phyloP scores from a whole-genome alignment of 2,888 invertebrate genomes.

The Oligia strigilis region DNA sequence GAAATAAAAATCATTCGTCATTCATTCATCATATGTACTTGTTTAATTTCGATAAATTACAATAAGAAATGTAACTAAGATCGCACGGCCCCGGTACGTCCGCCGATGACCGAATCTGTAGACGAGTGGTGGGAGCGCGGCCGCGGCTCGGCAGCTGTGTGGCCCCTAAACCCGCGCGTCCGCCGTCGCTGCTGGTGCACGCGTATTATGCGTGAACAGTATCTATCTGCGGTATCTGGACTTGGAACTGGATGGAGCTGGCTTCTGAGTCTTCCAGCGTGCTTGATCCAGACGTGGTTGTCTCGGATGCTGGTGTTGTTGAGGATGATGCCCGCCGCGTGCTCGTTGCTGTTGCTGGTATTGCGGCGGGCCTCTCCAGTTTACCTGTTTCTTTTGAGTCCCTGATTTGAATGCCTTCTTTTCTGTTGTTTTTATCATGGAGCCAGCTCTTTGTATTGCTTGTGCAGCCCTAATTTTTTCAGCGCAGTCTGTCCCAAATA shows the following conservation, averaged over 20 bases:
- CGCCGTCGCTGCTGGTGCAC: too few species aligned
- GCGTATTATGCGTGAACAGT: too few species aligned
- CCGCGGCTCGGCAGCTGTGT: too few species aligned
- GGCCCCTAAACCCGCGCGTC: too few species aligned
- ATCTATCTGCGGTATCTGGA: conserved; percentile 4
- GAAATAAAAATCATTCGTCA: too few species aligned
- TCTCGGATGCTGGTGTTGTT: conserved; percentile 2
- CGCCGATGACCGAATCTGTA: too few species aligned
- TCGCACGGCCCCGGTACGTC: too few species aligned
- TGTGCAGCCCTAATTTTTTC: conserved; percentile 9
- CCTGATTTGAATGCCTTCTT: not conserved
- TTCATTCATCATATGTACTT: too few species aligned
- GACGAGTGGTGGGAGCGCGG: too few species aligned
- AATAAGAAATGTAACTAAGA: too few species aligned
- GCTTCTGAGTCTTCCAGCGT: conserved; percentile 12
- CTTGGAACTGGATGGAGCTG: conserved; percentile 9
- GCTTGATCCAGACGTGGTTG: conserved; percentile 7
- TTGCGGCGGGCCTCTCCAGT: conserved; percentile 17
- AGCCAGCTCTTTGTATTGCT: conserved; percentile 1
- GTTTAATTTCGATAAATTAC: too few species aligned
- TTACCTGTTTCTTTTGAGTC: not conserved
- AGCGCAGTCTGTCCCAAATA: conserved; percentile 10
- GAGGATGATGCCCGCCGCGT: conserved; percentile 6
- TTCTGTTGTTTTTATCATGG: not conserved
- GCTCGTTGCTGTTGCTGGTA: conserved; percentile 18